phyloP scores from a whole-genome alignment of 2,113 vertebrate genomes.

The Leiothrix lutea region DNA sequence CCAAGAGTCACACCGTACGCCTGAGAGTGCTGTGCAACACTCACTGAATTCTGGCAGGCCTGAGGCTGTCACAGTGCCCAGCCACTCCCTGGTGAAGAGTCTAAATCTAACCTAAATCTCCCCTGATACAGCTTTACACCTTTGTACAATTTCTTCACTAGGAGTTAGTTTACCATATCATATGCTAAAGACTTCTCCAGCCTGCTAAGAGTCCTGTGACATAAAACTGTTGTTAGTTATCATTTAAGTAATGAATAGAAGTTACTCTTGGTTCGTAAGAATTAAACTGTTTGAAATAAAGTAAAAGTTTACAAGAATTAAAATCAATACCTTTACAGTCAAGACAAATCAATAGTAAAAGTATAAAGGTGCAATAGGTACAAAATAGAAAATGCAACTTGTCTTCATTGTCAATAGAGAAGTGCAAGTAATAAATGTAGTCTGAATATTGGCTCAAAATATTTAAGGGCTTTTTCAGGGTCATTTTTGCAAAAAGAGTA shows the following conservation, averaged over 20 bases:
- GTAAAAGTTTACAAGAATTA: not conserved
- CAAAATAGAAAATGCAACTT: not conserved
- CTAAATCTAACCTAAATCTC: not conserved
- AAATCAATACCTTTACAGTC: not conserved
- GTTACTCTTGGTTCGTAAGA: not conserved
- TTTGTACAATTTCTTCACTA: not conserved
- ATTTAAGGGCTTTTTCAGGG: not conserved
- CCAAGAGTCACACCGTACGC: not conserved
- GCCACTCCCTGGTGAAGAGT: not conserved
- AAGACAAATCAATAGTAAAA: not conserved
- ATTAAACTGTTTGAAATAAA: not conserved
- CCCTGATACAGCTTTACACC: not conserved
- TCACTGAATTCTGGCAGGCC: not conserved
- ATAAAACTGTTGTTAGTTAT: not conserved
- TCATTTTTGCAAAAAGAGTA: not conserved
- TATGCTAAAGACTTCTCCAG: not conserved
- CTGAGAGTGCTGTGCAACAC: fast-evolving
- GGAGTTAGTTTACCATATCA: not conserved
- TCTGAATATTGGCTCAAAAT: not conserved
- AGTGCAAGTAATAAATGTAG: not conserved
- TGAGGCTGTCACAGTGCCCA: too few species aligned
- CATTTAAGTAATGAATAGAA: not conserved
- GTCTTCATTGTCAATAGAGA: not conserved
- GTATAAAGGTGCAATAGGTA: not conserved
- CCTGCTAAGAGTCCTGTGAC: not conserved